These are phyloP conservation scores for Microctenopoma steveboyesi DNA, from an alignment of 2,797 vertebrate genomes.

Conservation along the genomic window DNA sequence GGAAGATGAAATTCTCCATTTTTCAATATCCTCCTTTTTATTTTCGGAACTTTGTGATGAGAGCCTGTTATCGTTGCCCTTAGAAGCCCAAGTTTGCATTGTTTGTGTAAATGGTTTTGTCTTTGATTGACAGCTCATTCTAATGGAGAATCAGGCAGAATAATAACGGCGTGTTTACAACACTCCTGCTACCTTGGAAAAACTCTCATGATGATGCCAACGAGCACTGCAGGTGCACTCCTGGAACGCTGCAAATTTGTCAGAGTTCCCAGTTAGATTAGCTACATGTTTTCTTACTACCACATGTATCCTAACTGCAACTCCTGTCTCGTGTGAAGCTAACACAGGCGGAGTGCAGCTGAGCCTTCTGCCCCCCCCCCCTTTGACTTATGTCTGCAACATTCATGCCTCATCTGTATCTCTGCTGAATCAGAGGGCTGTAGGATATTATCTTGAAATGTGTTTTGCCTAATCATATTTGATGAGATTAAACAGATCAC, in stretches of 20 bases:
- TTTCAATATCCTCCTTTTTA: constrained; percentile 53
- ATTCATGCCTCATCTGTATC: constrained; percentile 52
- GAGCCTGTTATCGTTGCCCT: constrained; percentile 45
- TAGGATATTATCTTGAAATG: constrained; percentile 65
- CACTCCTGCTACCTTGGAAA: constrained; percentile 27
- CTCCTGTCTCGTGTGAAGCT: constrained; percentile 1
- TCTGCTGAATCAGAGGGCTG: constrained; percentile 40
- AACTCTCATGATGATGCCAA: constrained; percentile 10
- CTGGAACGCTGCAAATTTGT: constrained; percentile 9
- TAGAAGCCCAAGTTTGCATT: constrained; percentile 24
- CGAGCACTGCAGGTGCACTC: constrained; percentile 4
- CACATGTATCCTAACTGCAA: background rate
- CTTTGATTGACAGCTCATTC: constrained; percentile 64
- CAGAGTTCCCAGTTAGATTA: constrained; percentile 6
- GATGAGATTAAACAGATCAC: constrained; percentile 76
- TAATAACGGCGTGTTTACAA: constrained; percentile 51
- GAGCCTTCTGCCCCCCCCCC: constrained; percentile 4
- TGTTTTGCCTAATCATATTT: constrained; percentile 75
- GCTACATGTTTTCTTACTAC: constrained; percentile 11
- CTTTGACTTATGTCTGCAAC: constrained; percentile 34
- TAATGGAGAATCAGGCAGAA: constrained; percentile 31
- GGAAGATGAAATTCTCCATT: constrained; percentile 49
- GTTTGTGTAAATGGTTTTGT: constrained; percentile 52
- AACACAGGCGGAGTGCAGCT: constrained; percentile 12
- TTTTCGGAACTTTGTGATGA: constrained; percentile 33